Percentiles rank a stretch among this genome's conserved stretches.
Conservation (phyloP, 2,797 vertebrate genomes). For the Iguana delicatissima region DNA sequence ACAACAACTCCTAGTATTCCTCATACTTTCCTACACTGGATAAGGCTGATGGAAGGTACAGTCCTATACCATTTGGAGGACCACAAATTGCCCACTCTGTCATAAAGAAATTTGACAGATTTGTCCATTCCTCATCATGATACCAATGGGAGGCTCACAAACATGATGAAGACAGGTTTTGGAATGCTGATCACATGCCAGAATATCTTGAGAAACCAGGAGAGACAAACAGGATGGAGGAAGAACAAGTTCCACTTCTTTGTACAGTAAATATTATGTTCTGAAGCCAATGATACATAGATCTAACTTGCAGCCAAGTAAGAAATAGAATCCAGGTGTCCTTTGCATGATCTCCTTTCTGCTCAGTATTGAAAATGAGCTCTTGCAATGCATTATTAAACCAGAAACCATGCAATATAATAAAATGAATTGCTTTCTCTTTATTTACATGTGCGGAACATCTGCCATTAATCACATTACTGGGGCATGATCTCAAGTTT, state of each 20-base stretch:
- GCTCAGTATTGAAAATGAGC: neutral
- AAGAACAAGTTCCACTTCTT: neutral
- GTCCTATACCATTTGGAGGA: no score
- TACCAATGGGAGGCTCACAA: neutral
- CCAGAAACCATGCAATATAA: neutral
- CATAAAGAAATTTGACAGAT: neutral
- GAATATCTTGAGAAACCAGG: neutral
- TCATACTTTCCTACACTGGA: no score
- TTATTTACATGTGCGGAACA: slow-evolving; percentile 41
- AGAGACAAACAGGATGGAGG: neutral
- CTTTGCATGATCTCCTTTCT: neutral
- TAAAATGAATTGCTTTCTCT: slow-evolving; percentile 28
- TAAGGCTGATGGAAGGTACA: no score
- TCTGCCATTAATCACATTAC: slow-evolving; percentile 40
- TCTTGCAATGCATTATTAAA: neutral
- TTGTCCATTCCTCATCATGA: neutral
- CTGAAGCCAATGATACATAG: neutral
- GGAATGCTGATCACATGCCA: neutral
- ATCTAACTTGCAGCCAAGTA: neutral
- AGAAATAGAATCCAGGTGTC: neutral
- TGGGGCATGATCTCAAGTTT: slow-evolving; percentile 15
- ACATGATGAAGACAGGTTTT: neutral
- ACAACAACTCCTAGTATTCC: no score
- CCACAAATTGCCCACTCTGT: no score
- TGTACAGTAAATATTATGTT: neutral